Conservation (phyloP, 2,888 invertebrate species). For the Dryomyza anilis region DNA sequence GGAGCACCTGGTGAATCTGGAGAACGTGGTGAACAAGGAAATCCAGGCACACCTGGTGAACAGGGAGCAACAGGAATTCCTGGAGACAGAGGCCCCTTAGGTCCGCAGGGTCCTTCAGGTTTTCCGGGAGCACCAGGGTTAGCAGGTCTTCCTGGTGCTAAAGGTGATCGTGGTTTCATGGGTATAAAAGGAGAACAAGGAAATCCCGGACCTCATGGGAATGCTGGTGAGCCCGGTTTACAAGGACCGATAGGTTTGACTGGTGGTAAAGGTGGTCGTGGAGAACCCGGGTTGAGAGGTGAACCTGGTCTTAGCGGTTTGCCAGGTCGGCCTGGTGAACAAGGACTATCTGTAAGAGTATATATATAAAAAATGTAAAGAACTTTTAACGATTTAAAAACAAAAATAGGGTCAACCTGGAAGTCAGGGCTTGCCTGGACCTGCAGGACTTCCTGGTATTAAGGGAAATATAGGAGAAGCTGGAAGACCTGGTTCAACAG, state of each 20-base stretch:
- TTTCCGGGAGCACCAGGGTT: conserved; percentile 73
- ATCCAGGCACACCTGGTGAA: conserved; percentile 74
- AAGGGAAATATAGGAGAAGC: conserved; percentile 75
- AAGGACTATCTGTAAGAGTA: conserved; percentile 70
- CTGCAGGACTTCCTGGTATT: conserved; percentile 70
- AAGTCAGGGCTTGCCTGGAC: conserved; percentile 70
- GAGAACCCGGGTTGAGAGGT: conserved; percentile 78
- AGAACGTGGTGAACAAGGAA: conserved; percentile 78
- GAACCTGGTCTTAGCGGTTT: conserved; percentile 77
- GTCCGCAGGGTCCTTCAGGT: conserved; percentile 73
- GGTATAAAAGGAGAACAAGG: conserved; percentile 80
- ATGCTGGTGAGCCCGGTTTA: conserved; percentile 64
- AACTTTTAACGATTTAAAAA: background rate
- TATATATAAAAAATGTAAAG: background rate
- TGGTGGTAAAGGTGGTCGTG: conserved; percentile 76
- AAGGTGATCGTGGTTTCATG: conserved; percentile 74
- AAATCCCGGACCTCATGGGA: conserved; percentile 66
- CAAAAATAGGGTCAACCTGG: conserved; percentile 74
- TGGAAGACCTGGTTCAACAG: conserved; percentile 71
- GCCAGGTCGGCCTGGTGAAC: conserved; percentile 77
- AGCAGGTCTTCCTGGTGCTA: conserved; percentile 72
- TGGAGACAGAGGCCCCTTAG: conserved; percentile 76
- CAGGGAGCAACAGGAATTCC: conserved; percentile 74
- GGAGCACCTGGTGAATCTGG: conserved; percentile 83
- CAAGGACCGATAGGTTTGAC: conserved; percentile 65